A percentile compares a stretch with the other conserved stretches of the same genome.
Evolutionary conservation across 92 coral and sea anemone species (phyloP).

Genomic region (Phenganax marumi): DNA sequence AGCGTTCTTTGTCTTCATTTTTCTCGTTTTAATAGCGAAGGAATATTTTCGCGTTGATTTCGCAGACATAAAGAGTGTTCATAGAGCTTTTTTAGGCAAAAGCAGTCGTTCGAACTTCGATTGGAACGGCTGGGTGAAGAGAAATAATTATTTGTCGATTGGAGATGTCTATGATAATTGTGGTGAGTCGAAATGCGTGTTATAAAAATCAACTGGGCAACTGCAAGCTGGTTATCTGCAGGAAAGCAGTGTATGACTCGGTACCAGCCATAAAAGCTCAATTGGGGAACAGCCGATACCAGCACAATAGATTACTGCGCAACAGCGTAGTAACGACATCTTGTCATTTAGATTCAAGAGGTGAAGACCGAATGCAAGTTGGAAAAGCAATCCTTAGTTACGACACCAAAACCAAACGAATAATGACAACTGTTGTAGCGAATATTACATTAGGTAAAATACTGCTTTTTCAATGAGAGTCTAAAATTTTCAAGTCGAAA

Average conservation of each 20-base stretch:
- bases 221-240: neutral
- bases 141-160: conserved; percentile 23
- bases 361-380: conserved; percentile 29
- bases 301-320: no score
- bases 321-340: neutral
- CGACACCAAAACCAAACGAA: neutral
- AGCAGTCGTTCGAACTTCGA: conserved; percentile 30
- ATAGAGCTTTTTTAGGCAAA: conserved; percentile 27
- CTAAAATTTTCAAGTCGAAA: no score
- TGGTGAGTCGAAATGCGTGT: neutral
- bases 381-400: conserved; percentile 39
- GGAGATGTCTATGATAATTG: conserved; percentile 40
- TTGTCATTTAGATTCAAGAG: conserved; percentile 18
- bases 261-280: no score
- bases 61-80: conserved; percentile 15
- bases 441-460: conserved; percentile 25
- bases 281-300: no score
- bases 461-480: no score
- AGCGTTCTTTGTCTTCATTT: neutral
- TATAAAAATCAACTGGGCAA: neutral
- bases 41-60: conserved; percentile 34
- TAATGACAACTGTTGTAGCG: conserved; percentile 27
- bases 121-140: conserved; percentile 40
- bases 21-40: neutral
- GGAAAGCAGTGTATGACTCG: no score